Conservation (phyloP, 2,113 vertebrate species). For the Anolis sagrei region DNA sequence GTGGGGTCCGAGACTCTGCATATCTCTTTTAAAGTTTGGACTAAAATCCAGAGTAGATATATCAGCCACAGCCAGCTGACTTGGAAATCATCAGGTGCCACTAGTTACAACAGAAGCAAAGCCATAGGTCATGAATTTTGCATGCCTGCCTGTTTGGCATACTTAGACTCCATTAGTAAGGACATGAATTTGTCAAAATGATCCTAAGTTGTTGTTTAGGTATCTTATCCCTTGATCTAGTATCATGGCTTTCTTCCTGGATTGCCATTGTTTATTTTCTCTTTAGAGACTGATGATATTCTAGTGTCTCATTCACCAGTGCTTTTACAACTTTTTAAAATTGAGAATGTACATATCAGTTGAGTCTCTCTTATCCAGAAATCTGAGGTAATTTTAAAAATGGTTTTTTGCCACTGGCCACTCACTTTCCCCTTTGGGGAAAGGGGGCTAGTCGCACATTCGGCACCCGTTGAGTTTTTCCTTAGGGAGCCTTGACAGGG, state of each 20-base stretch:
- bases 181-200: background rate
- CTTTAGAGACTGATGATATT: background rate
- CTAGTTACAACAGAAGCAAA: background rate
- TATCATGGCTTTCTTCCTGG: background rate
- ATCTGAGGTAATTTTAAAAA: no score
- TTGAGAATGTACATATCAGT: background rate
- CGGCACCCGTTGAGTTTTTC: no score
- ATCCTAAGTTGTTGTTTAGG: background rate
- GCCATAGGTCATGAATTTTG: background rate
- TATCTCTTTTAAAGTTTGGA: no score
- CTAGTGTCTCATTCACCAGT: background rate
- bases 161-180: background rate
- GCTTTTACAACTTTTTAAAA: background rate
- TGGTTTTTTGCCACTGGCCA: no score
- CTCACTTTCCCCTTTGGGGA: no score
- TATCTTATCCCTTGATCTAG: background rate
- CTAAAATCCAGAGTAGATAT: no score
- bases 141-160: background rate
- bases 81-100: no score
- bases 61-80: no score
- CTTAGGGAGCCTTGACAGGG: no score
- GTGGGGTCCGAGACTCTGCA: no score
- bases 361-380: no score
- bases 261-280: background rate
- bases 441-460: no score